Conservation (phyloP, 2,797 vertebrate genomes). For the Periophthalmus magnuspinnatus region DNA sequence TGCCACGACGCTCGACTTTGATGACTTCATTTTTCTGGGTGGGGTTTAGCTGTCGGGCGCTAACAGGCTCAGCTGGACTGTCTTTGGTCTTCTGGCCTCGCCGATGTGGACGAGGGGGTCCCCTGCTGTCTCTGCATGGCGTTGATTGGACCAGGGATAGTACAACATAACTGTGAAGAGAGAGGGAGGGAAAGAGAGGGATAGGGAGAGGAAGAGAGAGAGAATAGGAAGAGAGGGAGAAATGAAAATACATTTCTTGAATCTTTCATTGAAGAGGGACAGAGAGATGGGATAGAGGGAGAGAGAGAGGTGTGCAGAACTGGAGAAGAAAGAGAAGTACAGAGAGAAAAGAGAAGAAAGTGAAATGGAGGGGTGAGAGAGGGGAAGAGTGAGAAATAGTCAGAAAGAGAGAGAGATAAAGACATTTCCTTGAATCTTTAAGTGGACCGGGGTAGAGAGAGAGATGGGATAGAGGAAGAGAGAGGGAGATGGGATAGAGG, state of each 20-base stretch:
- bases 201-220: not conserved
- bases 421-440: too few species aligned
- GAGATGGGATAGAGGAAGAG: too few species aligned
- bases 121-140: constrained; percentile 55
- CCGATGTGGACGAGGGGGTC: constrained; percentile 36
- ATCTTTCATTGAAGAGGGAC: too few species aligned
- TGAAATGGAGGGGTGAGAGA: not conserved
- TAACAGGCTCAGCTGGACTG: constrained; percentile 53
- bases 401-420: too few species aligned
- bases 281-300: not conserved
- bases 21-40: constrained; percentile 62
- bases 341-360: not conserved
- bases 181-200: not conserved
- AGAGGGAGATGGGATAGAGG: too few species aligned
- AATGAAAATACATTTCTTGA: too few species aligned
- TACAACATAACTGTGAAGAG: constrained; percentile 18
- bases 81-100: constrained; percentile 41
- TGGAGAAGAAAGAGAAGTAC: too few species aligned
- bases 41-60: constrained; percentile 59
- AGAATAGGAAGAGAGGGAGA: not conserved
- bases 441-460: too few species aligned
- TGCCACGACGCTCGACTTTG: constrained; percentile 62
- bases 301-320: not conserved
- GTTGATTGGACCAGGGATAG: constrained; percentile 63
- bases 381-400: too few species aligned